Conservation (phyloP, 2,797 vertebrate genomes). For the Lepilemur ruficaudatus region DNA sequence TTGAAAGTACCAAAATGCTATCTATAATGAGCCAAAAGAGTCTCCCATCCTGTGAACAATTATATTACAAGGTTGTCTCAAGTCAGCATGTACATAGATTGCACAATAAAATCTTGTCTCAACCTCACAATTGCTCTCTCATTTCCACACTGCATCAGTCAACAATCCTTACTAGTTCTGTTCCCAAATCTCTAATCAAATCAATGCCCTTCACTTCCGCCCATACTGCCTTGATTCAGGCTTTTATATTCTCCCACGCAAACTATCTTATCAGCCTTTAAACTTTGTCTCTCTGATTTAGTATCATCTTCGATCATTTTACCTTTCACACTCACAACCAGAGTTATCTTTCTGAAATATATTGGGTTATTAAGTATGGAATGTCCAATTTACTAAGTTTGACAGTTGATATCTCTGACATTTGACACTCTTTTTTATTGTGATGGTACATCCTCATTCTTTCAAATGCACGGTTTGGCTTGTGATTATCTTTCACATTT, state of each 20-base stretch:
- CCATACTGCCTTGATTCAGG: background rate
- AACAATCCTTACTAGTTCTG: background rate
- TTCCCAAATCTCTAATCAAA: background rate
- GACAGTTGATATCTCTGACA: too few species aligned
- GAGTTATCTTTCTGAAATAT: background rate
- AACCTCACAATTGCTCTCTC: background rate
- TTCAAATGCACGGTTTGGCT: too few species aligned
- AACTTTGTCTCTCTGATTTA: background rate
- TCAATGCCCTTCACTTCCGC: background rate
- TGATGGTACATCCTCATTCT: too few species aligned
- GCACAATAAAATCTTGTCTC: background rate
- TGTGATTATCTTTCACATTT: too few species aligned
- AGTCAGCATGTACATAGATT: accelerated
- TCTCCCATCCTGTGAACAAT: background rate
- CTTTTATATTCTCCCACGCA: background rate
- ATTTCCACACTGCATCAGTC: background rate
- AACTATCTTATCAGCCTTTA: background rate
- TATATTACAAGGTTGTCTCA: background rate
- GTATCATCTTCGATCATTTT: background rate
- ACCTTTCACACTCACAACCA: background rate
- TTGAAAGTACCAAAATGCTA: background rate
- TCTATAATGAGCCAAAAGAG: background rate
- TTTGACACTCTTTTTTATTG: too few species aligned
- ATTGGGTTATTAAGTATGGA: background rate
- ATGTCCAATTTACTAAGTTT: too few species aligned